These are phyloP conservation scores for Manduca sexta DNA, from an alignment of 1,140 invertebrate species.

Conservation along the genomic window DNA sequence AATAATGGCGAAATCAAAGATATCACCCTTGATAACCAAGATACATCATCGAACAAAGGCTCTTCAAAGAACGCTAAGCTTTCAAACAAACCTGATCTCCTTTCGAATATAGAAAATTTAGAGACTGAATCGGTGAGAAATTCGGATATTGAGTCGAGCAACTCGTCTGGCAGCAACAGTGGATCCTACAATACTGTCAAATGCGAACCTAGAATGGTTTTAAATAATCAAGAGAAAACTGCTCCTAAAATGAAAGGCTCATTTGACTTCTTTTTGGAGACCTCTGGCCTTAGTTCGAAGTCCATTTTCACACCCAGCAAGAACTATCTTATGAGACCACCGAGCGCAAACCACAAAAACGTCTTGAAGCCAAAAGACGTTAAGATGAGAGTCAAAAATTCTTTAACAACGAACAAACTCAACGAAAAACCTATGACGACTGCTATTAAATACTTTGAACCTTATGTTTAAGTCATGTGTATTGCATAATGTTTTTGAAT, in stretches of 20 bases:
- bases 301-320: constrained; percentile 83
- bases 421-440: constrained; percentile 70
- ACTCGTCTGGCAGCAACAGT: constrained; percentile 72
- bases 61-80: constrained; percentile 58
- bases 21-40: constrained; percentile 46
- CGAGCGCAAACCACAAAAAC: constrained; percentile 83
- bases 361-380: constrained; percentile 86
- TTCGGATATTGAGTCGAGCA: constrained; percentile 71
- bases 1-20: constrained; percentile 38
- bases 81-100: constrained; percentile 70
- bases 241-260: constrained; percentile 51
- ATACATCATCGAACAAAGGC: constrained; percentile 31
- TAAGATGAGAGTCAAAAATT: constrained; percentile 76
- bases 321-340: constrained; percentile 54
- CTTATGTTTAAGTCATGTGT: constrained; percentile 60
- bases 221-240: constrained; percentile 37
- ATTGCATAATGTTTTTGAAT: constrained; percentile 27
- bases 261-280: constrained; percentile 85
- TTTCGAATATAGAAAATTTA: constrained; percentile 72
- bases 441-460: constrained; percentile 73
- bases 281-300: constrained; percentile 86
- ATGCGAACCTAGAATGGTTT: constrained; percentile 60
- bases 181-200: constrained; percentile 72
- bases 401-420: constrained; percentile 67
- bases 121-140: constrained; percentile 72